phyloP scores from a whole-genome alignment of 2,888 invertebrate genomes.

The Plagiodera versicolora region DNA sequence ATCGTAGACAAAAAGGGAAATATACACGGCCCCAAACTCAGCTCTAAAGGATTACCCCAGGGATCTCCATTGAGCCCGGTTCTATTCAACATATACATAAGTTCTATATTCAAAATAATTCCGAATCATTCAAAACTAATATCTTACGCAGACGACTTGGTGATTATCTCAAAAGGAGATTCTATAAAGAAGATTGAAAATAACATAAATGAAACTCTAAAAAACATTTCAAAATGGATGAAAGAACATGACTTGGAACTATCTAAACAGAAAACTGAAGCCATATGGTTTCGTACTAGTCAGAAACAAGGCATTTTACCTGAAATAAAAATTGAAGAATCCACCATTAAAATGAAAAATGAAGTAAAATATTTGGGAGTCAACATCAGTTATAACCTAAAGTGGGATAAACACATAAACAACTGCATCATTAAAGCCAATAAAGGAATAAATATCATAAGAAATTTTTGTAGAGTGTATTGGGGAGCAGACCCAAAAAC shows the following conservation, averaged over 20 bases:
- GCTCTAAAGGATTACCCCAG: too few species aligned
- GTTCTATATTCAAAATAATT: background rate
- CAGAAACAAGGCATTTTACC: background rate
- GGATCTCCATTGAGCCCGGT: too few species aligned
- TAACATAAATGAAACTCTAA: background rate
- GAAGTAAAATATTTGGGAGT: background rate
- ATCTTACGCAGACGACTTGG: background rate
- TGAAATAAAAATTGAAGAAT: background rate
- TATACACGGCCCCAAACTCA: background rate
- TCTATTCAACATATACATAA: background rate
- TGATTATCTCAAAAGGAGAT: background rate
- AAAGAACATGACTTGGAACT: background rate
- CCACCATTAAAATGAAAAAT: background rate
- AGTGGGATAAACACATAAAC: background rate
- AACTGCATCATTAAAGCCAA: background rate
- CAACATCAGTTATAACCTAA: background rate
- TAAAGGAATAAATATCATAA: background rate
- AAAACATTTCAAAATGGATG: background rate
- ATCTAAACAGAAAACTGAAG: background rate
- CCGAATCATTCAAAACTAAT: background rate
- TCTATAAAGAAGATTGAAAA: background rate
- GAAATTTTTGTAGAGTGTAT: background rate
- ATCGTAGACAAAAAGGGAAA: too few species aligned
- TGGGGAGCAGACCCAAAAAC: background rate
- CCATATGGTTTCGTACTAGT: background rate